A percentile compares a stretch with the other conserved stretches of the same genome.
These are phyloP conservation scores for Oasisia sp. DNA, from an alignment of 2,888 invertebrate genomes.

Conservation along the genomic window DNA sequence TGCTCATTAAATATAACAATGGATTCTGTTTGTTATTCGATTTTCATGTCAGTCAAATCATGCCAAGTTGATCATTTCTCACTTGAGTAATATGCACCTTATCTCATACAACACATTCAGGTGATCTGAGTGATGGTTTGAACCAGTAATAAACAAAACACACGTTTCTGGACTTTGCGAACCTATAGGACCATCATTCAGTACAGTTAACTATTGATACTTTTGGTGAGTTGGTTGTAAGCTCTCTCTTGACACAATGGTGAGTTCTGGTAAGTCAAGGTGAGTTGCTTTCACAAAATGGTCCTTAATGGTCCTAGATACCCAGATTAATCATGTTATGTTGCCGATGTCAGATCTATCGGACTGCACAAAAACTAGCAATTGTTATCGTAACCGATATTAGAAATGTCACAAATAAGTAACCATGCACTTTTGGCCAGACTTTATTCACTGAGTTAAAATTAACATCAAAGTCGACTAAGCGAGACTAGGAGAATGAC, in stretches of 20 bases:
- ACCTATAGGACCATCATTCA: neutral
- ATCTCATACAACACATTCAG: too few species aligned
- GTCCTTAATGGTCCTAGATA: neutral
- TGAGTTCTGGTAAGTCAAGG: neutral
- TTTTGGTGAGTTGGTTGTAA: neutral
- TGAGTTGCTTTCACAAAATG: neutral
- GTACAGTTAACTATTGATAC: neutral
- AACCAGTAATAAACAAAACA: too few species aligned
- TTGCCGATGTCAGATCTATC: neutral
- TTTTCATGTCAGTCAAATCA: too few species aligned
- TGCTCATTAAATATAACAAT: too few species aligned
- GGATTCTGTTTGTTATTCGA: too few species aligned
- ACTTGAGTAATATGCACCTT: too few species aligned
- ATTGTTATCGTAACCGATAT: neutral
- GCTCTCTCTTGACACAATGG: neutral
- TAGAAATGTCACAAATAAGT: too few species aligned
- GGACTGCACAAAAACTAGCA: neutral
- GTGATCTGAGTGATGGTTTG: too few species aligned
- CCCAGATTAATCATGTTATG: neutral
- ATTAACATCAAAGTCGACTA: neutral
- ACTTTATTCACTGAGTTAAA: neutral
- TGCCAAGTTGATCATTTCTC: too few species aligned
- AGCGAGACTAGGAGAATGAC: neutral
- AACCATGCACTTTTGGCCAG: too few species aligned
- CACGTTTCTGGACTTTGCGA: too few species aligned